A percentile compares a stretch with the other conserved stretches of the same genome.
Conservation (phyloP, 1,140 invertebrate genomes). For the Zaprionus africanus region DNA sequence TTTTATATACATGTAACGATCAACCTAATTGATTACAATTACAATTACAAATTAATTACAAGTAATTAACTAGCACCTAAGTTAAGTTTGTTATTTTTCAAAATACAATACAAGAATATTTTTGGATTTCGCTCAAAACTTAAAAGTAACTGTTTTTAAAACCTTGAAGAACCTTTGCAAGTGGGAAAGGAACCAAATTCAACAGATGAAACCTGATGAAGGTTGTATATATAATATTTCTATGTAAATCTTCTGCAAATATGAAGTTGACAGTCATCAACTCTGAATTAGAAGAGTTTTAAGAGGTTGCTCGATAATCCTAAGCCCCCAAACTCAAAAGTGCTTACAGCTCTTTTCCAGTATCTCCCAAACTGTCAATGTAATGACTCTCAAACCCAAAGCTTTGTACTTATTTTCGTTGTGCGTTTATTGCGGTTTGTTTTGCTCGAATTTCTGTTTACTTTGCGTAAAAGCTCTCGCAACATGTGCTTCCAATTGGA, state of each 20-base stretch:
- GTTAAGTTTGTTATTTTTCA: constrained; percentile 81
- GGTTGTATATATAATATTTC: background rate
- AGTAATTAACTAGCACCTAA: constrained; percentile 68
- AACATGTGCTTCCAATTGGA: constrained; percentile 27
- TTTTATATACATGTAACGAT: constrained; percentile 56
- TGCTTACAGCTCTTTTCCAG: constrained; percentile 3
- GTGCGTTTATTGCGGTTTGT: constrained; percentile 49
- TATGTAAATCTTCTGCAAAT: too few species aligned
- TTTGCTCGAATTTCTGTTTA: constrained; percentile 68
- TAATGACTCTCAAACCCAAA: background rate
- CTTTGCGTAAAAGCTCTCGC: constrained; percentile 31
- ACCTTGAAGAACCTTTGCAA: background rate
- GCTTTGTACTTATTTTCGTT: constrained; percentile 14
- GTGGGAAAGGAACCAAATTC: too few species aligned
- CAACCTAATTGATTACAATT: background rate
- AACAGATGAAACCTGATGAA: too few species aligned
- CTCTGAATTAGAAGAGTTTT: too few species aligned
- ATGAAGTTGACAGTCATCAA: too few species aligned
- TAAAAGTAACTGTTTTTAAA: background rate
- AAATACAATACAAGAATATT: constrained; percentile 71
- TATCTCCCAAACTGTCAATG: constrained; percentile 13
- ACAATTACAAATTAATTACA: constrained; percentile 16
- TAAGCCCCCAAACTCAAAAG: background rate
- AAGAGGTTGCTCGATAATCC: background rate
- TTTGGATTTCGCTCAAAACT: constrained; percentile 76